Evolutionary conservation across 2,888 invertebrate genomes (phyloP), one percentile per base, ranked within the genome.

Genomic region (Netelia fuscicornis): DNA sequence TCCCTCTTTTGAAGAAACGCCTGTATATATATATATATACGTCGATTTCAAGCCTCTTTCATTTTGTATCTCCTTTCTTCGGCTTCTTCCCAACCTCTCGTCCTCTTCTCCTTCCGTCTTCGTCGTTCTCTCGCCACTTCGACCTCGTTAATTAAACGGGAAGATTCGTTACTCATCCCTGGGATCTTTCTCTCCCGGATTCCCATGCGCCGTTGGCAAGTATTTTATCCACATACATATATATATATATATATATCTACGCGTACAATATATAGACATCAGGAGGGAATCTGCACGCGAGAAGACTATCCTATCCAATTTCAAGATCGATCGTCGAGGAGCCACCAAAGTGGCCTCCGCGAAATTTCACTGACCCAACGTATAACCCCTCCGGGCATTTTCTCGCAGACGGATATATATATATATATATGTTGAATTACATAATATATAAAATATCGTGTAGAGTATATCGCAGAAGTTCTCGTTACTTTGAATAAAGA

Each of bases 81-180:
- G 42, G 60, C 42, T 54, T 79, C 68, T 64, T 56, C 62, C 23
- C 62, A 17, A 9, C 6, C 58, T 23, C 58, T 58, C 20, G 17
- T 20, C 9, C 20, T 9, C 58, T 20, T 9, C n/a, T 56, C 17
- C 56, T 58, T n/a, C n/a, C 54, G 54, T 30, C 30, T 30, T 30
- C 30, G 17, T 58, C 58, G n/a, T 58, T 54, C 74, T 64, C 68
- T 17, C 42, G n/a, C 48, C 60, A 70, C 75, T 58, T 88, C 83
- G 83, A 71, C 84, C 67, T 72, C 56, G 83, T 87, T 87, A 88
- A 89, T 89, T 87, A 87, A 89, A 88, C 64, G 62, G 52, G 48
- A 75, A 74, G 76, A 80, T 77, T 81, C 76, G 72, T 81, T 76
- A 67, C 71, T 81, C 72, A 58, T 77, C 60, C 72, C 52, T 67